Base-by-base conservation (phyloP, 2,113 vertebrate species). In the Genyomyrus donnyi region DNA sequence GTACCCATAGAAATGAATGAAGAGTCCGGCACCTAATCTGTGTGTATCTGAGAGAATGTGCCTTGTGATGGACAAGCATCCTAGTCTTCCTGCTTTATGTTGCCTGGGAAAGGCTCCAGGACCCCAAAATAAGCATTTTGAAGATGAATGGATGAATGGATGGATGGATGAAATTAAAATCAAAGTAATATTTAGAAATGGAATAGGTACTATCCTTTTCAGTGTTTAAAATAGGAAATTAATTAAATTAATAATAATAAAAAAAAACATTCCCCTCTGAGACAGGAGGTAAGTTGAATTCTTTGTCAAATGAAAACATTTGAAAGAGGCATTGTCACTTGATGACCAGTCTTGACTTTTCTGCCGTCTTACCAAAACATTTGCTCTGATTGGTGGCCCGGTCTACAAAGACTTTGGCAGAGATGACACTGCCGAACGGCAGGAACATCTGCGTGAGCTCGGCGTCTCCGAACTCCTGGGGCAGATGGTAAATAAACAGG, bases 401-500 rank as follows among this genome's bases (percentile, higher is more conserved):
- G 94, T 99, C 98, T 95, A 99, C 98, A 93, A 99, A 99, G 92
- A 99, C 98, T 97, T 99, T 99, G 96, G 98, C 98, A 93, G 98
- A 99, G 96, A 99, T 98, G 94, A 99, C 98, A 21, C 98, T 98
- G 96, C 98, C 98, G 0, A 99, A 99, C 93, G 98, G 98, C 95
- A 99, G 96, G 94, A 99, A 99, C 97, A 98, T 99, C 96, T 99
- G 98, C 90, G 98, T 98, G 95, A 99, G 98, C 95, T 99, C 98
- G 0, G 97, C 97, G 0, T 99, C 98, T 92, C 98, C 98, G 88
- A 99, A 99, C 97, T 99, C 98, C 96, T 99, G 98, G 95, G 98
- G 98, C 97, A 99, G 97, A 97, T 99, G 98, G 97, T 99, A 99
- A 96, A 99, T 99, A 96, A 99, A 99, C 96, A 99, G 97, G 95